Conservation (phyloP, 2,888 invertebrate genomes). For the Limnephilus rhombicus region DNA sequence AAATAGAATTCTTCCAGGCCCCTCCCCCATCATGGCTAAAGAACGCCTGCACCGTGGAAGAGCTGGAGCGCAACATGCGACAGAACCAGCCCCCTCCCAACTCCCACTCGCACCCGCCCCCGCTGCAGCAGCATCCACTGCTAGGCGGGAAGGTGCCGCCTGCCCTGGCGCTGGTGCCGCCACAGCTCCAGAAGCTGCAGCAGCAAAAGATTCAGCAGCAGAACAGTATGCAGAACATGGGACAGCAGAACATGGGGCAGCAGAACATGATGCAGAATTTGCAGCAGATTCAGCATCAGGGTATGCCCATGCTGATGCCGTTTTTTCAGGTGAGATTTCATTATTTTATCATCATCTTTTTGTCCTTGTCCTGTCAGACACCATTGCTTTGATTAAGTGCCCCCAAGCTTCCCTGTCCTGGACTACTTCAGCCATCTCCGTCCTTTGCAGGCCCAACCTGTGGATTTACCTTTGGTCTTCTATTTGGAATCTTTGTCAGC, state of each 20-base stretch:
- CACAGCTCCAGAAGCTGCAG: constrained; percentile 67
- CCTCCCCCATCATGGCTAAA: constrained; percentile 70
- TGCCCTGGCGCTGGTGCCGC: constrained; percentile 61
- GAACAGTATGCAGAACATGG: constrained; percentile 68
- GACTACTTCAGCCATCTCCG: no score
- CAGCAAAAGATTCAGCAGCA: constrained; percentile 68
- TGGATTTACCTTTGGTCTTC: no score
- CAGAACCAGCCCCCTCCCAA: constrained; percentile 72
- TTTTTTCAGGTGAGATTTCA: constrained; percentile 56
- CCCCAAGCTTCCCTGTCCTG: no score
- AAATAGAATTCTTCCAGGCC: constrained; percentile 4
- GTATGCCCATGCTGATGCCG: constrained; percentile 57
- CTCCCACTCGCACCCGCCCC: constrained; percentile 64
- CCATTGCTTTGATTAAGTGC: no score
- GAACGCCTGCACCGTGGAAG: constrained; percentile 86
- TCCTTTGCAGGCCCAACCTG: no score
- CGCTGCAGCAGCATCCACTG: constrained; percentile 67
- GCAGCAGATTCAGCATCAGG: constrained; percentile 59
- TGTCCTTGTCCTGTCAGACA: no score
- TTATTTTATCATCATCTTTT: not conserved
- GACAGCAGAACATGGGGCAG: constrained; percentile 67
- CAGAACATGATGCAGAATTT: constrained; percentile 67
- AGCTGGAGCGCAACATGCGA: constrained; percentile 83
- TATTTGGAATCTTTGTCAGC: no score
- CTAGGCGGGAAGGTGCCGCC: constrained; percentile 57